These are phyloP conservation scores for Steinernema khuongi DNA, from an alignment of 1,140 invertebrate species.

Conservation along the genomic window DNA sequence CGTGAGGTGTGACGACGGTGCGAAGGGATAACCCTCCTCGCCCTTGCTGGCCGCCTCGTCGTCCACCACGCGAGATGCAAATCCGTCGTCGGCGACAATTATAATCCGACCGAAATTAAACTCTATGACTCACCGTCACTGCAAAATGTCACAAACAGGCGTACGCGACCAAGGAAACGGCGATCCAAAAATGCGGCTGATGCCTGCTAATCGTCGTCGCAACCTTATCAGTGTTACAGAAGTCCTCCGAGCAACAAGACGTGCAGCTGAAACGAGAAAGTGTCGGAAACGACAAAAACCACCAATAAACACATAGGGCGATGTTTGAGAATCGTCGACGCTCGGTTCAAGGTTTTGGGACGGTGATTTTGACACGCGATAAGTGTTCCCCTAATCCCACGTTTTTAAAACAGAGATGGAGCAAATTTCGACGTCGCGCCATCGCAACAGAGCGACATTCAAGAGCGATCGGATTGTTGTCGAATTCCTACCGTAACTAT, in stretches of 20 bases:
- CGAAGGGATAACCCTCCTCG: too few species aligned
- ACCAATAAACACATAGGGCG: not conserved
- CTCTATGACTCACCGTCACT: not conserved
- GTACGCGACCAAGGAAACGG: not conserved
- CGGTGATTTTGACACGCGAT: not conserved
- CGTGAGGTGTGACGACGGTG: too few species aligned
- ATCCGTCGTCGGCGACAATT: too few species aligned
- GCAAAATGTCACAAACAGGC: constrained; percentile 7
- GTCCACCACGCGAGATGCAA: too few species aligned
- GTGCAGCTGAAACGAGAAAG: constrained; percentile 8
- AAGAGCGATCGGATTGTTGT: not conserved
- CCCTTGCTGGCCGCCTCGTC: too few species aligned
- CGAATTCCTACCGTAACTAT: not conserved
- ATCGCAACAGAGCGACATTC: too few species aligned
- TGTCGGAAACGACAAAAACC: not conserved
- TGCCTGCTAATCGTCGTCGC: not conserved
- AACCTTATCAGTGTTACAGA: constrained; percentile 6
- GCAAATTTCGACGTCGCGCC: too few species aligned
- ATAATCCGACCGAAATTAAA: constrained; percentile 2
- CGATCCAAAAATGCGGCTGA: not conserved
- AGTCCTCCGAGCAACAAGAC: constrained; percentile 4
- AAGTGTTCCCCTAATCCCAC: constrained; percentile 3
- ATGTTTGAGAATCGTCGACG: not conserved
- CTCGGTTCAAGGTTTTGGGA: not conserved
- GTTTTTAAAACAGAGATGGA: too few species aligned